A percentile compares a stretch with the other conserved stretches of the same genome.
Conservation (phyloP, 2,113 vertebrate species). For the Phylloscopus trochilus region DNA sequence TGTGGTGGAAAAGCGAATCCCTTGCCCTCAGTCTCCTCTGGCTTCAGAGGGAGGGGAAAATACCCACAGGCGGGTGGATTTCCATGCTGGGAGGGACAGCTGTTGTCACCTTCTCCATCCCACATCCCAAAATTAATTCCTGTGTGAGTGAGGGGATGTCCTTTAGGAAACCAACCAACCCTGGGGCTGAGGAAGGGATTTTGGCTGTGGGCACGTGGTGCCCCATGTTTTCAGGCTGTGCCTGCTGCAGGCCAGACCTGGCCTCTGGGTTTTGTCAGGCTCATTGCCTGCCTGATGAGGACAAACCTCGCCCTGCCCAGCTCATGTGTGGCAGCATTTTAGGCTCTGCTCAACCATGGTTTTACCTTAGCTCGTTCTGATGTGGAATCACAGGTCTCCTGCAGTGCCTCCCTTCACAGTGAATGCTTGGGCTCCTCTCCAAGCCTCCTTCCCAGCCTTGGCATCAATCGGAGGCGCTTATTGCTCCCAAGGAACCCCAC, state of each 20-base stretch:
- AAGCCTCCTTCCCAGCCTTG: neutral
- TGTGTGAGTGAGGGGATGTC: neutral
- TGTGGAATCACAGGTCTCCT: neutral
- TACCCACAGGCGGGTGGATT: neutral
- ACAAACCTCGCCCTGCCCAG: neutral
- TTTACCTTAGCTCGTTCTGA: neutral
- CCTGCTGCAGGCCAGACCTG: neutral
- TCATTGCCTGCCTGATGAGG: neutral
- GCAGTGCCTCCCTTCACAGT: neutral
- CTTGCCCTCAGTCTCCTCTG: neutral
- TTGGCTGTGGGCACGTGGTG: rapidly evolving
- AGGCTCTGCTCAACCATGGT: neutral
- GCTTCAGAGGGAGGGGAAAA: neutral
- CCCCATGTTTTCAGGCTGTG: neutral
- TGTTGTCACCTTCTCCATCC: neutral
- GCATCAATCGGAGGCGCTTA: neutral
- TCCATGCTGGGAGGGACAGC: neutral
- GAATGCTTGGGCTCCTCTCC: neutral
- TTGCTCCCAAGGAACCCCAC: neutral
- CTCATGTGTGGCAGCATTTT: neutral
- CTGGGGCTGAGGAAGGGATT: neutral
- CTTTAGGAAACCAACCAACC: neutral
- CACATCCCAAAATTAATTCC: neutral
- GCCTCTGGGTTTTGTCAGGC: neutral
- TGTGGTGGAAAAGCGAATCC: neutral